Evolutionary conservation across 2,113 vertebrate species (phyloP), one percentile per base, ranked within the genome.

Genomic region (Microcebus ravelobensis): DNA sequence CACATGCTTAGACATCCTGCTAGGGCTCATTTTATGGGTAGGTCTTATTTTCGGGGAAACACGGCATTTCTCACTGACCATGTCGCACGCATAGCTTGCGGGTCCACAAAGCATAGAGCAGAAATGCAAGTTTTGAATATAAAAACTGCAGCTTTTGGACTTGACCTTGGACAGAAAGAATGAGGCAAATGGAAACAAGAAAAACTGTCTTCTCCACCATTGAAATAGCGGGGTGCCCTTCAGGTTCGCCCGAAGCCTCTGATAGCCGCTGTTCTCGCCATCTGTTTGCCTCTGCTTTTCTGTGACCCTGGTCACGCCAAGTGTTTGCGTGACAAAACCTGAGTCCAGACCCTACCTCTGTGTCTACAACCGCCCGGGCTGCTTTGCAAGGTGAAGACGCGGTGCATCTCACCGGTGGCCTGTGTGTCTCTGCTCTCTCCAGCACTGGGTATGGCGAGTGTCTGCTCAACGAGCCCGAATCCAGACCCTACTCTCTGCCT

Each of bases 391-490:
- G 99, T 99, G 98, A 99, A 99, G 98, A 99, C 99, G 98, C 99
- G 99, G 98, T 99, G 99, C 92, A 42, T 5, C 42, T 97, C 68
- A 98, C 23, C 61, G 42, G 42, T 5, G 42, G 4, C 61, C 61
- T 61, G 8, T 61, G 2, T 98, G 97, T 96, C 97, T 98, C 98
- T 98, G 96, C 89, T 98, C 99, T 99, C 98, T 98, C 92, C 96
- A 99, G 99, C 98, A 99, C 99, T 98, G 99, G 99, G 98, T 99
- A 99, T 73, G 99, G 99, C 29, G 99, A 99, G 95, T 99, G 99
- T 98, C 99, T 99, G 98, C 99, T 99, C 27, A 99, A 99, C 80
- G 99, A 99, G 97, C 99, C 99, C 48, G 96, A 99, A 98, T 99
- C 99, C 97, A 99, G 99, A 98, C 98, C 99, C 23, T 99, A 99